Evolutionary conservation across 2,797 vertebrate genomes (phyloP).

Genomic region (Cirrhinus molitorella): DNA sequence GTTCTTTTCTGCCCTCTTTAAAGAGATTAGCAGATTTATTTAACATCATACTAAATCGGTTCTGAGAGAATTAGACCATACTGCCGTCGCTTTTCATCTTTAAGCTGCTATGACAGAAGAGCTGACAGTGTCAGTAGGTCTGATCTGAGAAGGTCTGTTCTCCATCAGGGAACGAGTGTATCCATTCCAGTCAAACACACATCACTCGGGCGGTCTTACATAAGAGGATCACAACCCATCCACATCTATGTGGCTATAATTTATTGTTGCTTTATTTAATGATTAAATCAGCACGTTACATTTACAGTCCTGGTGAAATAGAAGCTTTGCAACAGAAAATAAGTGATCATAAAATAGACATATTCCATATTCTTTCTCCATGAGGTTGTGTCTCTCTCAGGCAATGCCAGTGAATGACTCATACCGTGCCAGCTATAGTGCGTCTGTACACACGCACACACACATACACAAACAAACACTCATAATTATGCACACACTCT

Average conservation of each 20-base stretch:
- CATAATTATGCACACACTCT: slow-evolving; percentile 35
- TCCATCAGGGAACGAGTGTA: slow-evolving; percentile 31
- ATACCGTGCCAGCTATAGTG: slow-evolving; percentile 50
- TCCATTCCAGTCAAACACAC: slow-evolving; percentile 33
- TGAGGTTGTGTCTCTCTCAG: slow-evolving; percentile 34
- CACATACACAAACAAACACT: slow-evolving; percentile 18
- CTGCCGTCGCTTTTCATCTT: not conserved
- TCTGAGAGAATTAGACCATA: slow-evolving; percentile 14
- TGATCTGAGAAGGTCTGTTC: slow-evolving; percentile 37
- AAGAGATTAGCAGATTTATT: slow-evolving; percentile 18
- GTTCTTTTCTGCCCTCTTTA: slow-evolving; percentile 13
- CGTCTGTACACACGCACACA: slow-evolving; percentile 11
- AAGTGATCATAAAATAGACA: slow-evolving; percentile 24
- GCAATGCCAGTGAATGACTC: slow-evolving; percentile 59
- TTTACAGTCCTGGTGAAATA: not conserved
- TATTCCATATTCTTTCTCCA: slow-evolving; percentile 35
- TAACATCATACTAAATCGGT: slow-evolving; percentile 13
- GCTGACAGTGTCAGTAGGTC: slow-evolving; percentile 16
- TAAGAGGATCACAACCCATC: slow-evolving; percentile 38
- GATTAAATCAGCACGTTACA: not conserved
- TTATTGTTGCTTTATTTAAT: not conserved
- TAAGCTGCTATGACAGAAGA: slow-evolving; percentile 19
- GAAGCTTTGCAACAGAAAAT: slow-evolving; percentile 17
- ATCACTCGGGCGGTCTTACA: slow-evolving; percentile 26
- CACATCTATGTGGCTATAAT: not conserved